phyloP scores from a whole-genome alignment of 2,113 vertebrate genomes.

The Leucosticte australis region DNA sequence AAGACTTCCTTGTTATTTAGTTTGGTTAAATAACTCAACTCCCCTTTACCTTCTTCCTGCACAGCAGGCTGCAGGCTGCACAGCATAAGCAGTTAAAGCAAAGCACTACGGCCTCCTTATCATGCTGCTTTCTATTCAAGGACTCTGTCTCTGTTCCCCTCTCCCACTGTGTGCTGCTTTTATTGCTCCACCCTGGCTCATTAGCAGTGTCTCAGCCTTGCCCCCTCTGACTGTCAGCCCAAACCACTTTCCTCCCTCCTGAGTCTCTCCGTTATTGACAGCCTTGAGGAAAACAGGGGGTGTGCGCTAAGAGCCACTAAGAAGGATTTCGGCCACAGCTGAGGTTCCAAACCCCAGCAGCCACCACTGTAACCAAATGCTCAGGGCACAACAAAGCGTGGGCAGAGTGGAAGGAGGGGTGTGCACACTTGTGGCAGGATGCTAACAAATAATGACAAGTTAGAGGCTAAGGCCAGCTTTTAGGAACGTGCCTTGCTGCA shows the following conservation, averaged over 20 bases:
- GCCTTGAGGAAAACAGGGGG: not conserved
- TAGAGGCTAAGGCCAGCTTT: not conserved
- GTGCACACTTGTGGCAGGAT: not conserved
- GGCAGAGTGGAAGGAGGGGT: not conserved
- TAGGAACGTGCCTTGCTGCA: not conserved
- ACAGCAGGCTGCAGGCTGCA: conserved; percentile 63
- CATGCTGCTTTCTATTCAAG: conserved; percentile 58
- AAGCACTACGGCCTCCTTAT: conserved; percentile 63
- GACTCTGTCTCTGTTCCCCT: conserved; percentile 24
- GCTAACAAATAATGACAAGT: not conserved
- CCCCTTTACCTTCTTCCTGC: conserved; percentile 71
- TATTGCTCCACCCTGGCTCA: conserved; percentile 32
- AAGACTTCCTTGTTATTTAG: conserved; percentile 73
- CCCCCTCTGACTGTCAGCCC: conserved; percentile 19
- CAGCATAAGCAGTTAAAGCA: conserved; percentile 65
- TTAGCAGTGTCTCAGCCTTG: conserved; percentile 16
- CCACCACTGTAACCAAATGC: not conserved
- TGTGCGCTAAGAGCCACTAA: not conserved
- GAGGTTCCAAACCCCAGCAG: not conserved
- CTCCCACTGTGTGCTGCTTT: conserved; percentile 11
- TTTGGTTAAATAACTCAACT: conserved; percentile 74
- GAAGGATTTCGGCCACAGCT: not conserved
- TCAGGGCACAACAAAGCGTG: not conserved
- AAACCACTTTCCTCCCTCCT: not conserved
- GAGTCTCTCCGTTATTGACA: not conserved